Evolutionary conservation across 2,113 vertebrate species (phyloP).

Genomic region (Epinephelus lanceolatus): DNA sequence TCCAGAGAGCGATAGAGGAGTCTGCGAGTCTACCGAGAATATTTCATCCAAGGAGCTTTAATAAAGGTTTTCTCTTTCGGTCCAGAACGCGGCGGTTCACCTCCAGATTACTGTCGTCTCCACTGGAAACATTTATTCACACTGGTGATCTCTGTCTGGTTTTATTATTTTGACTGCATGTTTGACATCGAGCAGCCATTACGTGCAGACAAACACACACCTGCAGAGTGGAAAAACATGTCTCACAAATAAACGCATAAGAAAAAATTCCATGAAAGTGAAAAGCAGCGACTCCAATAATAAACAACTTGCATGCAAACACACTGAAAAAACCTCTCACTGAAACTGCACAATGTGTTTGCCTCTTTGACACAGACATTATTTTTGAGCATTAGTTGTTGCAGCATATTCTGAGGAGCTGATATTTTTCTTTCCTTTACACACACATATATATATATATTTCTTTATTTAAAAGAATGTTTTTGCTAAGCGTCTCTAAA

Average conservation of each 20-base stretch:
- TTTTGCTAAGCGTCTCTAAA: neutral
- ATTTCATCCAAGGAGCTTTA: conserved; percentile 31
- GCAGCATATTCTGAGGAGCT: neutral
- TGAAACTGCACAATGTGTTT: neutral
- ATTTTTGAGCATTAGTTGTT: too few relatives aligned
- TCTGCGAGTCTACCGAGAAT: neutral
- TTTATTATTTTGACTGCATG: neutral
- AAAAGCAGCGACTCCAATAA: neutral
- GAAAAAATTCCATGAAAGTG: neutral
- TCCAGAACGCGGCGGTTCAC: conserved; percentile 9
- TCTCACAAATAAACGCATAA: neutral
- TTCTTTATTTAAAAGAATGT: too few relatives aligned
- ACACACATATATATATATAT: too few relatives aligned
- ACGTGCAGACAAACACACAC: neutral
- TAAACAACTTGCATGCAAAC: neutral
- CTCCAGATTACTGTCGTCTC: conserved; percentile 31
- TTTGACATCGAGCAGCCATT: neutral
- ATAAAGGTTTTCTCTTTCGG: conserved; percentile 24
- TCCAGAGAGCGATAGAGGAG: conserved; percentile 19
- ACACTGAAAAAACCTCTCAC: neutral
- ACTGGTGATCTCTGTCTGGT: neutral
- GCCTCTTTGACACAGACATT: neutral
- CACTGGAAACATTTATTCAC: conserved; percentile 14
- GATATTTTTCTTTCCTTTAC: neutral
- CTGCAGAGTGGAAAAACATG: neutral